A percentile compares a stretch with the other conserved stretches of the same genome.
Conservation (phyloP, 2,113 vertebrate genomes). For the Uria aalge region DNA sequence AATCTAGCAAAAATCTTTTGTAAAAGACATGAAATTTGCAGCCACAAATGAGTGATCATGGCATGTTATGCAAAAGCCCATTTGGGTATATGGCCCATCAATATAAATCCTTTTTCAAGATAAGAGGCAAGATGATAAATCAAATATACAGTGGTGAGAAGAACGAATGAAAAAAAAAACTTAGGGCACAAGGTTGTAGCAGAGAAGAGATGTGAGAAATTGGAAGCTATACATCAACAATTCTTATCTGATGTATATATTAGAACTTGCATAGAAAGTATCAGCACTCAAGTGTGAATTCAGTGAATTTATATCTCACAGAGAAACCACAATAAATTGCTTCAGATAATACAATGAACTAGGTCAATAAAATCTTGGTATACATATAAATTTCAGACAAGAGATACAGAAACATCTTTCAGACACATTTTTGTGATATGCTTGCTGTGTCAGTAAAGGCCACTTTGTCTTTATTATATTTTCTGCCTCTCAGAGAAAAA, state of each 20-base stretch:
- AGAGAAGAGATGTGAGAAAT: background rate
- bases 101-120: background rate
- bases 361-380: background rate
- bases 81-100: background rate
- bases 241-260: background rate
- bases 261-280: background rate
- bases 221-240: background rate
- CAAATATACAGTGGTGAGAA: background rate
- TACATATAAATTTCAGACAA: background rate
- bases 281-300: background rate
- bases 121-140: background rate
- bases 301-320: background rate
- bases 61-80: background rate
- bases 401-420: background rate
- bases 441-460: background rate
- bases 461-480: background rate
- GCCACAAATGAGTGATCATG: background rate
- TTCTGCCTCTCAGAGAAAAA: background rate
- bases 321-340: background rate
- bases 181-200: background rate
- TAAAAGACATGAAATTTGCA: background rate
- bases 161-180: background rate
- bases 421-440: background rate
- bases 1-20: background rate
- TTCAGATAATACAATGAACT: background rate